Conservation (phyloP, 2,797 vertebrate genomes). For the Streptopelia turtur region DNA sequence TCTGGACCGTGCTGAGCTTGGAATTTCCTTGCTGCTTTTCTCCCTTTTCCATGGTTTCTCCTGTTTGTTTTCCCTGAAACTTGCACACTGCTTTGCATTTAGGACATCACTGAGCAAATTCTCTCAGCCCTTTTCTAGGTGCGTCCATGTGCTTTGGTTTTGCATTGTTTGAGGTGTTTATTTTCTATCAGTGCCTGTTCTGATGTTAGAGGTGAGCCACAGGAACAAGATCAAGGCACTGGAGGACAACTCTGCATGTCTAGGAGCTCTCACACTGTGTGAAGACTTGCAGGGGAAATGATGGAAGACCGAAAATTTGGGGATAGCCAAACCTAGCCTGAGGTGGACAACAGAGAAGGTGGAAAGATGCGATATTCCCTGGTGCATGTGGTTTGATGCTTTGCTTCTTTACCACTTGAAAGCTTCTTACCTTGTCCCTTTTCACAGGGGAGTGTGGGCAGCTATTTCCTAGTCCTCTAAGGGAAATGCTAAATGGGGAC, state of each 20-base stretch:
- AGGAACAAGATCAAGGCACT: not conserved
- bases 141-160: not conserved
- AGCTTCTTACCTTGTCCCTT: not conserved
- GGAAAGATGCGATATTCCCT: not conserved
- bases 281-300: not conserved
- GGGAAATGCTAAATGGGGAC: not conserved
- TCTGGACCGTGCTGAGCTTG: not conserved
- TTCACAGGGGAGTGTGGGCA: not conserved
- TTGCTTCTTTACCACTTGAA: not conserved
- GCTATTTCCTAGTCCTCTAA: not conserved
- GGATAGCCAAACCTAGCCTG: not conserved
- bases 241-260: not conserved
- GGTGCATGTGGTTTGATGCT: not conserved
- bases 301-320: not conserved
- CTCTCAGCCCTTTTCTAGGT: not conserved
- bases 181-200: not conserved
- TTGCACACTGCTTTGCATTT: accelerated
- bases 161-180: not conserved
- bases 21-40: not conserved
- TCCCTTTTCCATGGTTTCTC: not conserved
- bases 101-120: not conserved
- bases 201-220: not conserved
- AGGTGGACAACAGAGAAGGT: not conserved
- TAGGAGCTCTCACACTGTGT: not conserved
- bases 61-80: not conserved